A percentile compares a stretch with the other conserved stretches of the same genome.
These are phyloP conservation scores for Rhinolophus ferrumequinum DNA, from an alignment of 2,113 vertebrate genomes.

Conservation along the genomic window DNA sequence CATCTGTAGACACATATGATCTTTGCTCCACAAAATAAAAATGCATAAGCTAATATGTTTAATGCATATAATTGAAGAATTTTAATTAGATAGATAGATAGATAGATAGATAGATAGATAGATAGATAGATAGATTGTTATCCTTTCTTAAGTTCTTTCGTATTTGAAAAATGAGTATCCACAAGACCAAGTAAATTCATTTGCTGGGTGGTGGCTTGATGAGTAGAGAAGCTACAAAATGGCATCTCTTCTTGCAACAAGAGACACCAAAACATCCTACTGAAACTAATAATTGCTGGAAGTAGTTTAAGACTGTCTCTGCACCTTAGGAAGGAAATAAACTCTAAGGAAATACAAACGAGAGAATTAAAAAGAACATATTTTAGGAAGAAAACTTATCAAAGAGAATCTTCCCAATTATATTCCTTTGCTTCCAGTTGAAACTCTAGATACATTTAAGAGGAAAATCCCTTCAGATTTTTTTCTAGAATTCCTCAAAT, in stretches of 20 bases:
- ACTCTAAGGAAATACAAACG: neutral
- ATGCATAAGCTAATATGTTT: neutral
- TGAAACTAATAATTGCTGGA: neutral
- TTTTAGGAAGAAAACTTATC: neutral
- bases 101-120: neutral
- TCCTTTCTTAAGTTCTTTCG: neutral
- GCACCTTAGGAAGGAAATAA: neutral
- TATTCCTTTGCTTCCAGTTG: neutral
- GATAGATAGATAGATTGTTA: neutral
- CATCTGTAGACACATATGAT: neutral
- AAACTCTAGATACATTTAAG: neutral
- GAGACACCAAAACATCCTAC: neutral
- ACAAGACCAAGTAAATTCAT: neutral
- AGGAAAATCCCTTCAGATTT: neutral
- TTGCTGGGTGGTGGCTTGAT: neutral
- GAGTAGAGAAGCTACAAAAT: neutral
- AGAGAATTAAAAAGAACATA: neutral
- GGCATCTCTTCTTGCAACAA: neutral
- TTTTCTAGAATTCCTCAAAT: neutral
- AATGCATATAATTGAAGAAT: neutral
- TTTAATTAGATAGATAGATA: constrained; percentile 12
- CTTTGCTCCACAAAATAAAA: neutral
- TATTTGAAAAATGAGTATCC: neutral
- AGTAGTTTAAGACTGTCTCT: neutral
- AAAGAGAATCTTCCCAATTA: neutral